A percentile compares a stretch with the other conserved stretches of the same genome.
Evolutionary conservation across 2,888 invertebrate genomes (phyloP).

Genomic region (Bimastos eiseni): DNA sequence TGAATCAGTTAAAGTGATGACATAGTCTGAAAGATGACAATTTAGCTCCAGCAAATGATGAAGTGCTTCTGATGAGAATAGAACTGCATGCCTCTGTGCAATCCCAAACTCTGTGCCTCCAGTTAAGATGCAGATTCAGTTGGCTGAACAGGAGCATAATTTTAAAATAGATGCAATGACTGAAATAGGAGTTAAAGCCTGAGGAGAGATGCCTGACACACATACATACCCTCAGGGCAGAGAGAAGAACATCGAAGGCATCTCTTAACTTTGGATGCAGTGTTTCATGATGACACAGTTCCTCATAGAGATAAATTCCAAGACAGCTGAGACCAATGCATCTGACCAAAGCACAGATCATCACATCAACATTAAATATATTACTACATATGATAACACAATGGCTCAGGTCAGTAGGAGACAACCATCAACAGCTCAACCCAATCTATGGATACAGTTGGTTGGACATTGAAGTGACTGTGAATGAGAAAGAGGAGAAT

Average conservation of each 20-base stretch:
- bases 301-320: constrained; percentile 75
- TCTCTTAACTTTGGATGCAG: constrained; percentile 72
- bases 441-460: not conserved
- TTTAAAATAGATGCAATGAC: not conserved
- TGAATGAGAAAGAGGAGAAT: not conserved
- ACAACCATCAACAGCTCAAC: constrained; percentile 1
- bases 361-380: not conserved
- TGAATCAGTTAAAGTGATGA: not conserved
- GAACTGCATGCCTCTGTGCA: not conserved
- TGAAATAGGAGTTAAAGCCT: not conserved
- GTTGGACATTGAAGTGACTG: not conserved
- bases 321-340: constrained; percentile 84
- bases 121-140: not conserved
- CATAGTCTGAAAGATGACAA: not conserved
- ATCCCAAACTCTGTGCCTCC: too few relatives aligned
- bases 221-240: constrained; percentile 73
- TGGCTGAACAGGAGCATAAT: not conserved
- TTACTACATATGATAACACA: not conserved
- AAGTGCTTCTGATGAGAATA: not conserved
- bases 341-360: constrained; percentile 45
- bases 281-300: constrained; percentile 67
- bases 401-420: not conserved
- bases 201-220: constrained; percentile 41
- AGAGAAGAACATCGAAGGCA: constrained; percentile 72
- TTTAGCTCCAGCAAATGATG: constrained; percentile 2